Evolutionary conservation across 37 sponge, comb jelly and placozoan species (phyloP), one percentile per base, ranked within the genome.

Genomic region (Petrosia ficiformis): DNA sequence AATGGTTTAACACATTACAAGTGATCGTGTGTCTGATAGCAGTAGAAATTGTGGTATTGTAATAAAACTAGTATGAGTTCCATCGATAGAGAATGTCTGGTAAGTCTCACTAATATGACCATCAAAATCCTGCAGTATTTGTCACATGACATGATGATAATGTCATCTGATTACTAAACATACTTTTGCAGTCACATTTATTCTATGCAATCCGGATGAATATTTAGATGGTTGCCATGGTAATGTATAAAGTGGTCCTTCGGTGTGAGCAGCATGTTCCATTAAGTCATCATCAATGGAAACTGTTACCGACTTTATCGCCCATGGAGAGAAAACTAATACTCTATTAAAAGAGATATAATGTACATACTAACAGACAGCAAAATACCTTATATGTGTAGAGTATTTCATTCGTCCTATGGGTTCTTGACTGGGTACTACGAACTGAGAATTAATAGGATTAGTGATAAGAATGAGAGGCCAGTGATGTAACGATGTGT

Each of bases 391-490:
- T 3, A 95, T 82, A n/a, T 92, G 93, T 10, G 96, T 74, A n/a
- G 96, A 95, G 48, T 77, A 78, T 32, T 14, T 57, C 39, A 95
- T 91, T 28, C 96, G 61, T 0, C 56, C 58, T 3, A 73, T 30
- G 1, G 96, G 96, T 60, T 95, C 96, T 69, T 65, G 44, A 3
- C 25, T n/a, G 2, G 90, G 87, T 22, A 80, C 57, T 14, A 39
- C 19, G 38, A 89, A 95, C 26, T 64, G 77, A 28, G 93, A 63
- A 78, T 88, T 80, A 42, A 91, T 92, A 1, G 96, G 96, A 58
- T 91, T 95, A 11, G 96, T 92, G 38, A 95, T 64, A 29, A 89
- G 70, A 19, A 95, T 73, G 2, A 95, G 75, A 19, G 96, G 96
- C 93, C 90, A 92, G 37, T 88, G 58, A 1, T 42, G 61, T 14